Base-by-base conservation (phyloP, 2,888 invertebrate genomes). In the Deilephila porcellus region DNA sequence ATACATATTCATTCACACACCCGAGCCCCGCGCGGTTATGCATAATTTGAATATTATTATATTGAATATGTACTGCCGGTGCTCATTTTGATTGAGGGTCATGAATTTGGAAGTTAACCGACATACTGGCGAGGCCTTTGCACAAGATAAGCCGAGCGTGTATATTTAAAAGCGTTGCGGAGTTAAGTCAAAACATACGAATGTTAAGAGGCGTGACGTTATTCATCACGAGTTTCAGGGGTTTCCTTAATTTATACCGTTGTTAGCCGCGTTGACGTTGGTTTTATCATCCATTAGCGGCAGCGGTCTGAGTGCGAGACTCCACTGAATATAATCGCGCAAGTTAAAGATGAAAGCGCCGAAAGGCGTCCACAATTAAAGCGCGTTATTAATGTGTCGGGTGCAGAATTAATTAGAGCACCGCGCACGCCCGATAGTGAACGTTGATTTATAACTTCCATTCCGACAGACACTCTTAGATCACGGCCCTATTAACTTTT, bases 241-340 rank as follows among this genome's bases (percentile, higher is more conserved):
- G 85, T 85, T 85, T 83, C 81, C 82, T 85, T 88, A 90, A 89
- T 89, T 88, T 88, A 88, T 89, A 86, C 87, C 79, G 85, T 84
- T 88, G 86, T 86, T 85, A 86, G 85, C 79, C 82, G 82, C 85
- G 84, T 86, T 86, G 88, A 86, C 86, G 88, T 88, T 83, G 88
- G 87, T 89, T 89, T 88, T 88, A 89, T 88, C 86, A 86, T 87
- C 86, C 88, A 88, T 89, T 90, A 88, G 84, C 81, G 84, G 82
- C 80, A 81, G 79, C 80, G 80, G 80, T 80, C 78, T 75, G 79
- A 80, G 78, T 73, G 76, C 79, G 74, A 76, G 74, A 77, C 79
- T 79, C 72, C 72, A 76, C 74, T 74, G 74, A 74, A 74, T 74
- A 74, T 86, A 87, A 87, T 87, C 81, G 78, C 81, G 77, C 77